Base-by-base conservation (phyloP, 2,113 vertebrate genomes). In the Dipodomys spectabilis region DNA sequence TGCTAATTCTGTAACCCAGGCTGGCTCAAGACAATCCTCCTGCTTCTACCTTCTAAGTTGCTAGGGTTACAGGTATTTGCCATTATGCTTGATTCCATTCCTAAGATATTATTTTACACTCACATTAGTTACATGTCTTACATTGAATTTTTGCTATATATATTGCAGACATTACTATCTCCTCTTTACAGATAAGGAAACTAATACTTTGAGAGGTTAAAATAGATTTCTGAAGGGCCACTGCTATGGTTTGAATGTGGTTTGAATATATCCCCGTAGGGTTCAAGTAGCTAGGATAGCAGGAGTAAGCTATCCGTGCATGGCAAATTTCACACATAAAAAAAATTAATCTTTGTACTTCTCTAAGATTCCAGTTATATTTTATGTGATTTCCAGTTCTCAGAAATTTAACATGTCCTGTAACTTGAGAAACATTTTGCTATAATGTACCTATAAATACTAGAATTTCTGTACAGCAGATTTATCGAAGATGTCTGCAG, bases 381-480 rank as follows among this genome's bases (percentile, higher is more conserved):
- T 95, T 95, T 86, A 77, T 0, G 83, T 78, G 91, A 77, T 35
- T 77, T 95, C 72, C 45, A 92, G 62, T 82, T 82, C 25, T 16
- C 67, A 81, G 30, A 92, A 94, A 88, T 79, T 35, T 79, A 28
- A 53, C 64, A 64, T 28, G 22, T 90, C 78, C 79, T 1, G 6
- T 92, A 88, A 90, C 23, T 57, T 89, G 30, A 92, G 73, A 86
- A 89, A 68, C 19, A 35, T 49, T 57, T 91, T 93, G 67, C 25
- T 73, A 27, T 27, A 65, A 85, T 84, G 79, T 45, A 82, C 35
- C 28, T 86, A 28, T 28, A 72, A 71, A 53, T 67, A 30, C 64
- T 91, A 32, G 77, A 77, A 73, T 6, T 44, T 25, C 15, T 23
- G 30, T 5, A 11, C 15, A 78, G n/a, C 49, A 86, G 72, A 88